These are phyloP conservation scores for Rhynchotus rufescens DNA, from an alignment of 2,797 vertebrate genomes.

Conservation along the genomic window DNA sequence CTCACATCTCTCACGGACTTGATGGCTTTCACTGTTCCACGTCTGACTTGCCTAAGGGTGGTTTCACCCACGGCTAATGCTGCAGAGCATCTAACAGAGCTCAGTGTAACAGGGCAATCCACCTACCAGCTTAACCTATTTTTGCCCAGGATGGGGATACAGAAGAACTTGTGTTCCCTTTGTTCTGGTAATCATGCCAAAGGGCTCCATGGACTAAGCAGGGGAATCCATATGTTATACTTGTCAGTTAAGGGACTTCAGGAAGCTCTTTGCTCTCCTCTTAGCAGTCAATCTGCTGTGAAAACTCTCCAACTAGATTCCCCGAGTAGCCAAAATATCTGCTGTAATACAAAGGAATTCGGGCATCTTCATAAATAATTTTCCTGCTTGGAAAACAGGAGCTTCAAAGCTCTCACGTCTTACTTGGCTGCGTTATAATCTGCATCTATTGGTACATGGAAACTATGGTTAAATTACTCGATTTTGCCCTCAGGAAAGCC, in stretches of 20 bases:
- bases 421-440: not conserved
- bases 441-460: not conserved
- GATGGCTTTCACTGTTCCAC: accelerated
- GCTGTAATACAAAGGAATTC: not conserved
- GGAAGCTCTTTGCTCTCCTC: not conserved
- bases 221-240: not conserved
- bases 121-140: accelerated
- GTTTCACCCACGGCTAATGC: not conserved
- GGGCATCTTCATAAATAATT: not conserved
- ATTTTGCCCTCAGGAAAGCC: not conserved
- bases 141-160: not conserved
- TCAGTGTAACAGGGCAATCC: accelerated
- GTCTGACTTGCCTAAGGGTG: accelerated
- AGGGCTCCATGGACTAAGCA: not conserved
- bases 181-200: not conserved
- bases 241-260: not conserved
- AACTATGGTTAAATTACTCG: not conserved
- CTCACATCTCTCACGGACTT: not conserved
- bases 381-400: not conserved
- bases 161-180: not conserved
- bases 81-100: not conserved
- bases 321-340: not conserved
- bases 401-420: not conserved
- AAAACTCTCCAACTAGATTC: not conserved
- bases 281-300: not conserved